Percentiles rank a stretch among this genome's conserved stretches.
Evolutionary conservation across 2,797 vertebrate species (phyloP).

Genomic region (Intellagama lesueurii): DNA sequence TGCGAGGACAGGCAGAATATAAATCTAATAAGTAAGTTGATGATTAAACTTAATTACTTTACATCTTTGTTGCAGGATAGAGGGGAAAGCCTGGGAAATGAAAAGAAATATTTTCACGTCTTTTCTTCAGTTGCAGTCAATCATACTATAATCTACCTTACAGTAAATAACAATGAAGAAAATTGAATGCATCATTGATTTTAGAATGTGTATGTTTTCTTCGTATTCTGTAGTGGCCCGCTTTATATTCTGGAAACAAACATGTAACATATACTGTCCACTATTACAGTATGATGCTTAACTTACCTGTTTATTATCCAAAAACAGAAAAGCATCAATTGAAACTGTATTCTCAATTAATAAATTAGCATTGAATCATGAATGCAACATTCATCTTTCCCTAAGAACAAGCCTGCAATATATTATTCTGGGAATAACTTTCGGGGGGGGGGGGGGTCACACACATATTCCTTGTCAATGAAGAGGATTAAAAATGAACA

Average conservation of each 20-base stretch:
- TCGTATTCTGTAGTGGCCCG: constrained; percentile 36
- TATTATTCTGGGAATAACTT: constrained; percentile 63
- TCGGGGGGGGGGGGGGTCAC: constrained; percentile 59
- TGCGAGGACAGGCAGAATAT: too few species aligned
- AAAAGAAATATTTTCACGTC: background rate
- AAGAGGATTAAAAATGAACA: constrained; percentile 59
- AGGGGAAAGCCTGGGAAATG: background rate
- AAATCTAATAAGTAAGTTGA: background rate
- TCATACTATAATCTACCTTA: constrained; percentile 17
- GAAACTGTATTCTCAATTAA: constrained; percentile 77
- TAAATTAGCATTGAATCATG: constrained; percentile 73
- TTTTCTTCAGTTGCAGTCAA: constrained; percentile 41
- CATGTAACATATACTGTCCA: constrained; percentile 36
- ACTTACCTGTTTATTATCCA: constrained; percentile 43
- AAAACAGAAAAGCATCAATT: constrained; percentile 70
- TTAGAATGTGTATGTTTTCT: background rate
- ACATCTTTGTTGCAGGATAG: background rate
- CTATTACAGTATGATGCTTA: constrained; percentile 62
- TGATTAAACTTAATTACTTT: background rate
- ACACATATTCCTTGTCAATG: constrained; percentile 46
- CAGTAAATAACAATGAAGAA: constrained; percentile 20
- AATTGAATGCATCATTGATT: constrained; percentile 36
- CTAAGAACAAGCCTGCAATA: constrained; percentile 60
- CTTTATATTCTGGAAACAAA: constrained; percentile 33
- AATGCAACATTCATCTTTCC: constrained; percentile 59